Base-by-base conservation (phyloP, 2,888 invertebrate species). In the Papilio elwesi region DNA sequence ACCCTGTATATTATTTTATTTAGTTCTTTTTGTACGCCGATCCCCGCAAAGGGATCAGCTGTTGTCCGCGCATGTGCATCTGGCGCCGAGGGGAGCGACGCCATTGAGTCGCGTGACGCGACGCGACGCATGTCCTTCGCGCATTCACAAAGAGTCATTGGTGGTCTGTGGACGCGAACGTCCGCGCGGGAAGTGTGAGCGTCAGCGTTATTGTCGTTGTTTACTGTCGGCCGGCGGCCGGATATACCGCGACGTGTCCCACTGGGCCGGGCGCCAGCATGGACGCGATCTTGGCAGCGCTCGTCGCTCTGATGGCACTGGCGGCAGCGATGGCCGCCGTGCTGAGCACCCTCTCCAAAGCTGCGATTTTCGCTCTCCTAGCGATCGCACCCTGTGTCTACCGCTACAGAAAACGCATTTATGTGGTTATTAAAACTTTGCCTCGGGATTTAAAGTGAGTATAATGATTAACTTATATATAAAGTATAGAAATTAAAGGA, bases 371-470 rank as follows among this genome's bases (percentile, higher is more conserved):
- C 74, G 94, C 97, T 73, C 84, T 94, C 55, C 93, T 94, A 78
- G 92, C 93, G 74, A 89, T 94, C 82, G 92, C 93, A 78, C 92
- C 95, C 77, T 92, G 95, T 80, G 86, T 95, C 77, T 94, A 94
- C 85, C 90, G 92, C 78, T 94, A 95, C 84, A 93, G 95, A 83
- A 93, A 91, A 77, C 86, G 94, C 86, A 90, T 96, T 82, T 95
- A 95, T 85, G 94, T 96, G 78, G 91, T 96, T 77, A 90, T 94
- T 87, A 95, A 94, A 87, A 96, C 96, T 53, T 87, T 96, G 68
- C 95, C 95, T 38, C 92, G 96, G 83, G 96, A 96, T 88, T 77
- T 94, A 80, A 94, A 94, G 96, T 96, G 87, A 96, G 96, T 95
- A 80, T 73, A 55, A 8, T 52, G 47, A 73, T 63, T 43, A 1